Evolutionary conservation across 1,140 invertebrate species (phyloP).

Genomic region (Drosophila novamexicana): DNA sequence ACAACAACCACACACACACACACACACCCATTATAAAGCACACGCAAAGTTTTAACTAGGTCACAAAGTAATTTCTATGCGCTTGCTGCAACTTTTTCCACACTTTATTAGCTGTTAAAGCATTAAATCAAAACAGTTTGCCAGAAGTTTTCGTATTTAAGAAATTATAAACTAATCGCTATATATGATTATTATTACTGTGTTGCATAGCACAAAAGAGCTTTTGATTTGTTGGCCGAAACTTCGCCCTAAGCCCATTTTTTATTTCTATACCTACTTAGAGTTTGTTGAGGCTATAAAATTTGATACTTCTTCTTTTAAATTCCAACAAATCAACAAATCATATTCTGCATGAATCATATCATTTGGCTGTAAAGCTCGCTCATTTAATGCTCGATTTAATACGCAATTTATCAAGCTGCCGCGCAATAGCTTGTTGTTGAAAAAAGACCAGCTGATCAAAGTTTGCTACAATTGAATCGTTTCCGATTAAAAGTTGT

Average conservation of each 20-base stretch:
- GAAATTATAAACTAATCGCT: not conserved
- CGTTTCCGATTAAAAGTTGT: not conserved
- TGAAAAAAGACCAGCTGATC: not conserved
- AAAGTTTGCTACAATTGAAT: not conserved
- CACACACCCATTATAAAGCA: too few species aligned
- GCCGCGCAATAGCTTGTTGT: not conserved
- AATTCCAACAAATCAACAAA: too few species aligned
- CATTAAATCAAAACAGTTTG: conserved; percentile 13
- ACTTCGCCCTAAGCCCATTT: too few species aligned
- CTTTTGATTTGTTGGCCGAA: too few species aligned
- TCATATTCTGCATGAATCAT: too few species aligned
- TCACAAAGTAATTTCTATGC: conserved; percentile 10
- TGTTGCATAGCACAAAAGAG: too few species aligned
- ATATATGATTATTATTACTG: not conserved
- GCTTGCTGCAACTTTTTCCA: conserved; percentile 13
- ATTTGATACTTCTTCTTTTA: too few species aligned
- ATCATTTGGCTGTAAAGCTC: too few species aligned
- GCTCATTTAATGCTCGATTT: too few species aligned
- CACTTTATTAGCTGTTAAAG: conserved; percentile 6
- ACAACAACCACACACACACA: not conserved
- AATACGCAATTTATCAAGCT: not conserved
- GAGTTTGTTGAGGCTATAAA: too few species aligned
- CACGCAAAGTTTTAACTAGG: conserved; percentile 18
- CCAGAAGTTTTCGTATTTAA: not conserved
- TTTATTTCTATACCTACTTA: too few species aligned